Evolutionary conservation across 2,888 invertebrate genomes (phyloP), one percentile per base, ranked within the genome.

Genomic region (Ennomos erosarius): DNA sequence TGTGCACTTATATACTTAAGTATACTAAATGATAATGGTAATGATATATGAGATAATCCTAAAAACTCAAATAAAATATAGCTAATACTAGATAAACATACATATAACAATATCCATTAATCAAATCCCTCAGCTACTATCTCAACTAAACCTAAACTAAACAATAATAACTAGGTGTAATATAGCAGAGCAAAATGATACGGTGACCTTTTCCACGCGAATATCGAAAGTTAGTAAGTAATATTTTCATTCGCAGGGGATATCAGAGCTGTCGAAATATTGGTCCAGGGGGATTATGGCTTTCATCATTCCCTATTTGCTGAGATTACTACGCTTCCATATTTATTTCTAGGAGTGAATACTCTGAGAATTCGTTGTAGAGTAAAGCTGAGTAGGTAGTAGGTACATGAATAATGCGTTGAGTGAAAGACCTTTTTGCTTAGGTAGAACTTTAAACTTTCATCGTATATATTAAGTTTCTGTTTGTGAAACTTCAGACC

Each of bases 241-340:
- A 55, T 60, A 55, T 52, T 26, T 55, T 13, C 50, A 33, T 36
- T 16, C 45, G 33, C 43, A 26, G 37, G 43, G 48, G 59, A 47
- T 51, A 39, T 43, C 33, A 9, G 8, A 38, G 50, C 51, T 51
- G 51, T 51, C 59, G 51, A 47, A 60, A 55, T 60, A 38, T 60
- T 55, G 9, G 47, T 38, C 55, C 47, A 9, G 13, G 10, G 55
- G 51, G 55, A 55, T 59, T 60, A 55, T 12, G 35, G 50, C 37
- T 52, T 60, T 55, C 59, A 60, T 59, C 47, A 51, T 40, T 10
- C 40, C 51, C 12, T 62, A 53, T 43, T 36, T 40, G 56, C 42
- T 35, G 33, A 13, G 37, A 51, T 33, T 16, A 55, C 35, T 48
- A 9, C 45, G 13, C 43, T 51, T 50, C 39, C 39, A 55, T 55